phyloP scores from a whole-genome alignment of 2,797 vertebrate genomes.

The Neomorphus geoffroyi region DNA sequence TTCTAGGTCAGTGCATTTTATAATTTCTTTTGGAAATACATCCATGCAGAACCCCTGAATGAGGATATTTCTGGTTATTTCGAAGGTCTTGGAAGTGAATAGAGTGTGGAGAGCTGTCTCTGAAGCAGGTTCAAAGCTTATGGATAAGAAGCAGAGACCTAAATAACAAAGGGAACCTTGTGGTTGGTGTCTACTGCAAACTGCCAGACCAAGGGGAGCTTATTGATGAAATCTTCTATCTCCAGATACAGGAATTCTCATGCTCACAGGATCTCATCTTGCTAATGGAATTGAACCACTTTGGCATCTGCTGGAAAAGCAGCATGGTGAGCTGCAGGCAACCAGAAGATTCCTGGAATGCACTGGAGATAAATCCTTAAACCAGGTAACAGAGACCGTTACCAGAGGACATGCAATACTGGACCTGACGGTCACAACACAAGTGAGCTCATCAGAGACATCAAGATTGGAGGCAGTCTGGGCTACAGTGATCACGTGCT shows the following conservation, averaged over 20 bases:
- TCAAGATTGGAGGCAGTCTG: no score
- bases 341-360: not conserved
- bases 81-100: not conserved
- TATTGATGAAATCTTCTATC: not conserved
- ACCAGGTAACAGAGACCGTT: not conserved
- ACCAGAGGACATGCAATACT: no score
- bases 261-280: rapidly evolving
- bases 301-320: not conserved
- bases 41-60: not conserved
- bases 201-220: not conserved
- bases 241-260: not conserved
- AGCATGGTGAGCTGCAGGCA: not conserved
- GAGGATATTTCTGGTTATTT: not conserved
- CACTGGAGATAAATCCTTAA: not conserved
- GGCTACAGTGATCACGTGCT: no score
- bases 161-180: no score
- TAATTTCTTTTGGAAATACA: not conserved
- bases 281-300: not conserved
- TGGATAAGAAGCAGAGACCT: no score
- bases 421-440: no score
- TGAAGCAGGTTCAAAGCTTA: no score
- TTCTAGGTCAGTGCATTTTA: not conserved
- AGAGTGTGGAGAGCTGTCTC: no score
- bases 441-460: no score
- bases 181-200: no score